Conservation (phyloP, 2,113 vertebrate genomes). For the Zosterops hypoxanthus region DNA sequence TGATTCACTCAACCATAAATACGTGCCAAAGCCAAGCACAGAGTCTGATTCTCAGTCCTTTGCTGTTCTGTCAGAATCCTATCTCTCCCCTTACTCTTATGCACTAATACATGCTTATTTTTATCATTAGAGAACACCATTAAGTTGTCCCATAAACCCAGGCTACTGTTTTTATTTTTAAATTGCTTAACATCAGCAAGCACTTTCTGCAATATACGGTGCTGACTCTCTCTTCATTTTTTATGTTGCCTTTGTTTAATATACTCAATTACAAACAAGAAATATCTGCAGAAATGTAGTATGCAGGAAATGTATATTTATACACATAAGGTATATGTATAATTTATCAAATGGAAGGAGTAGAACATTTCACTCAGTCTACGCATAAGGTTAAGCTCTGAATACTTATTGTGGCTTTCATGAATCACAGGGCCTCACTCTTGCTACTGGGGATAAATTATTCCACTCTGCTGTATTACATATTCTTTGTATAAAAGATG, state of each 20-base stretch:
- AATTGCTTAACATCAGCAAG: slow-evolving; percentile 53
- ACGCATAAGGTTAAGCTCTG: slow-evolving; percentile 69
- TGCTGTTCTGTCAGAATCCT: background rate
- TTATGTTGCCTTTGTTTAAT: slow-evolving; percentile 65
- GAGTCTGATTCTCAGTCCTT: background rate
- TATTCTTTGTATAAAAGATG: slow-evolving; percentile 72
- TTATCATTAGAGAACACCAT: slow-evolving; percentile 20
- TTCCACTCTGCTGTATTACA: slow-evolving; percentile 66
- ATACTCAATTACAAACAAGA: slow-evolving; percentile 67
- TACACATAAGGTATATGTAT: slow-evolving; percentile 64
- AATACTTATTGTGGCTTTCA: slow-evolving; percentile 72
- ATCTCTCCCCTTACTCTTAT: background rate
- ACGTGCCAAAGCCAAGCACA: background rate
- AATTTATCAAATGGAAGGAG: slow-evolving; percentile 71
- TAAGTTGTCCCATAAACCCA: slow-evolving; percentile 28
- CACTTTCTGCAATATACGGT: slow-evolving; percentile 26
- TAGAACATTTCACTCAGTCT: slow-evolving; percentile 68
- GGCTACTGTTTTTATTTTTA: slow-evolving; percentile 39
- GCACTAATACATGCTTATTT: slow-evolving; percentile 13
- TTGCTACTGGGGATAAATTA: slow-evolving; percentile 74
- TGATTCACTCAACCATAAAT: background rate
- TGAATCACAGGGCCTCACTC: slow-evolving; percentile 67
- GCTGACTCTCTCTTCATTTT: slow-evolving; percentile 42
- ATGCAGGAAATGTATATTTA: slow-evolving; percentile 71
- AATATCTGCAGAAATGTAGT: slow-evolving; percentile 63